phyloP scores from a whole-genome alignment of 2,797 vertebrate species.

The Neosilurus hyrtlii region DNA sequence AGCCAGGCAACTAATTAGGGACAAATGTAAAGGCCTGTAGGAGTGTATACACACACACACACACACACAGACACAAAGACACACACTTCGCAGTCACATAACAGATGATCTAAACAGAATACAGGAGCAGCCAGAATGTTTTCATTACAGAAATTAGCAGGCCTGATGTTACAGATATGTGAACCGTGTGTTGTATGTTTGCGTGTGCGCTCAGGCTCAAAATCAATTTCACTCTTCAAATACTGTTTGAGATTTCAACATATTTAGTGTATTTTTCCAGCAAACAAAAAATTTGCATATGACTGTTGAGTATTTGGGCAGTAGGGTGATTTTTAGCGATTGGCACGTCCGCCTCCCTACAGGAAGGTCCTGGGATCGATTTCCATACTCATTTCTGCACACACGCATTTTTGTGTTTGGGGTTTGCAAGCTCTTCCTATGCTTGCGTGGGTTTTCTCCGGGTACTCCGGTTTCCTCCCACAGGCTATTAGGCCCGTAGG shows the following conservation, averaged over 20 bases:
- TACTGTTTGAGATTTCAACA: background rate
- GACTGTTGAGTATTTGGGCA: background rate
- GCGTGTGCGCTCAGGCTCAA: background rate
- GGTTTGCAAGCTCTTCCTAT: too few relatives aligned
- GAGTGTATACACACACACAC: constrained; percentile 10
- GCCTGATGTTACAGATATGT: constrained; percentile 13
- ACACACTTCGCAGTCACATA: constrained; percentile 23
- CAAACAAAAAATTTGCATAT: background rate
- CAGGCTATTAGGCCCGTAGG: too few relatives aligned
- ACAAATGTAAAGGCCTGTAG: constrained; percentile 31
- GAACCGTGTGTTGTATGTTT: background rate
- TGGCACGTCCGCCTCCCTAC: too few relatives aligned
- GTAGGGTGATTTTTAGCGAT: too few relatives aligned
- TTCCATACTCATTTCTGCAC: too few relatives aligned
- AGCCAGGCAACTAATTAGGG: constrained; percentile 52
- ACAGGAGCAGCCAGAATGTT: constrained; percentile 30
- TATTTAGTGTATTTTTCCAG: background rate
- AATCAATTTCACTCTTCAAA: background rate
- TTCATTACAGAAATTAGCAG: constrained; percentile 45
- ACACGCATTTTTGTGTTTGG: too few relatives aligned
- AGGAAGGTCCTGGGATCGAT: too few relatives aligned
- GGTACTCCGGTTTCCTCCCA: too few relatives aligned
- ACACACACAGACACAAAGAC: background rate
- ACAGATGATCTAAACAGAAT: constrained; percentile 34
- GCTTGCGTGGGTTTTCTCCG: too few relatives aligned